phyloP scores from a whole-genome alignment of 2,888 invertebrate genomes.

The Metopia argyrocephala region DNA sequence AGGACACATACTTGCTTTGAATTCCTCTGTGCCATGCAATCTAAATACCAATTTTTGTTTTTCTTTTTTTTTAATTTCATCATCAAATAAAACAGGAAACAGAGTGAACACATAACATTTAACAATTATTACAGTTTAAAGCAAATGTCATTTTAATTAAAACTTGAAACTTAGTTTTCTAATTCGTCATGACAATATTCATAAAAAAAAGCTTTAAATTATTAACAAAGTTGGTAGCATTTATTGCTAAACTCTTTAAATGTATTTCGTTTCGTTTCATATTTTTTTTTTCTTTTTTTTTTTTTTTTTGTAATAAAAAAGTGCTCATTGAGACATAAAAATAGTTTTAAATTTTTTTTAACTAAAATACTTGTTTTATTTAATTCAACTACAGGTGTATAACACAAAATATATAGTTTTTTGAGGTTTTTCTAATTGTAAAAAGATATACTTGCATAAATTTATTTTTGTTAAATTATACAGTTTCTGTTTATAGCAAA shows the following conservation, averaged over 20 bases:
- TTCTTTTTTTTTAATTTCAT: background rate
- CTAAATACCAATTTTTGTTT: background rate
- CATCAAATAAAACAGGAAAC: background rate
- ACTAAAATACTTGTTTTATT: constrained; percentile 51
- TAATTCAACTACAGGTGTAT: constrained; percentile 45
- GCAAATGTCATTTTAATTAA: constrained; percentile 38
- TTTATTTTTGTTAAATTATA: constrained; percentile 51
- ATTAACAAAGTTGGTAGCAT: constrained; percentile 17
- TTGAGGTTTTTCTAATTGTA: background rate
- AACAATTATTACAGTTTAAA: background rate
- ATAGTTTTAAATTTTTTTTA: background rate
- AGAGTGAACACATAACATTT: background rate
- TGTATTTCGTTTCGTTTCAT: constrained; percentile 30
- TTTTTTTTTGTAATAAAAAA: background rate
- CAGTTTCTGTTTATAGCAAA: background rate
- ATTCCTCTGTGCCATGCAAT: background rate
- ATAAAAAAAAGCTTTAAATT: constrained; percentile 42
- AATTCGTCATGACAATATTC: constrained; percentile 38
- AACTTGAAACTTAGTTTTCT: constrained; percentile 21
- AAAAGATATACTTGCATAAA: constrained; percentile 60
- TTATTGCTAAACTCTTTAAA: constrained; percentile 60
- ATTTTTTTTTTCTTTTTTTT: background rate
- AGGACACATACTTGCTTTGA: constrained; percentile 49
- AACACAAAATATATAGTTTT: constrained; percentile 20
- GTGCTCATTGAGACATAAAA: background rate